Evolutionary conservation across 1,140 invertebrate species (phyloP).

Genomic region (Euura lappo): DNA sequence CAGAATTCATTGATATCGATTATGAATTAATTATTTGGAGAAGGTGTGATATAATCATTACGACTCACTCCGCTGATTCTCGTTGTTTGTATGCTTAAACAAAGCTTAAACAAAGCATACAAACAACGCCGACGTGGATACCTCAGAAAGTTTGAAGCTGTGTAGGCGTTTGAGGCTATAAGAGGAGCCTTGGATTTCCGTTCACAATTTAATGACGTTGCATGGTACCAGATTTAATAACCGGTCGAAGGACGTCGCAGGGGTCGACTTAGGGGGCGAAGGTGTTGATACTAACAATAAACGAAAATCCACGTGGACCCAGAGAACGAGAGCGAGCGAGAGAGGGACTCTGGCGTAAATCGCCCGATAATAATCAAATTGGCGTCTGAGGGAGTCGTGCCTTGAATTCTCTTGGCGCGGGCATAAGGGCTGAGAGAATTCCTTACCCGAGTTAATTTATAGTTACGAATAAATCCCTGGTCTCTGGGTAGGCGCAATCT

Average conservation of each 20-base stretch:
- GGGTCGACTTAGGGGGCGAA: background rate
- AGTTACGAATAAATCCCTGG: background rate
- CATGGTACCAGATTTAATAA: conserved; percentile 4
- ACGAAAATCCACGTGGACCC: background rate
- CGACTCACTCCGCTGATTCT: no score
- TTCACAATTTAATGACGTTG: background rate
- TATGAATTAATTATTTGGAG: no score
- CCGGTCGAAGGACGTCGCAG: background rate
- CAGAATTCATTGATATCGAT: no score
- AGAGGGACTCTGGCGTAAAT: background rate
- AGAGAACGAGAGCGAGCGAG: background rate
- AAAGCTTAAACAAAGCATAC: no score
- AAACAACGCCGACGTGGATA: background rate
- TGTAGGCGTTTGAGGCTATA: no score
- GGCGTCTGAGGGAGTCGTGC: background rate
- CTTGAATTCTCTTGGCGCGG: background rate
- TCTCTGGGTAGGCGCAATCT: background rate
- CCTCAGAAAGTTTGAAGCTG: background rate
- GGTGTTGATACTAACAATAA: background rate
- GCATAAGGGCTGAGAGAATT: background rate
- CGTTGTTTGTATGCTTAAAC: no score
- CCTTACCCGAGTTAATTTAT: conserved; percentile 1
- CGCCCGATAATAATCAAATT: conserved; percentile 5
- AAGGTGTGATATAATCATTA: no score
- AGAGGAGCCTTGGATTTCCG: background rate